Base-by-base conservation (phyloP, 2,888 invertebrate genomes). In the Sarcophaga caerulescens region DNA sequence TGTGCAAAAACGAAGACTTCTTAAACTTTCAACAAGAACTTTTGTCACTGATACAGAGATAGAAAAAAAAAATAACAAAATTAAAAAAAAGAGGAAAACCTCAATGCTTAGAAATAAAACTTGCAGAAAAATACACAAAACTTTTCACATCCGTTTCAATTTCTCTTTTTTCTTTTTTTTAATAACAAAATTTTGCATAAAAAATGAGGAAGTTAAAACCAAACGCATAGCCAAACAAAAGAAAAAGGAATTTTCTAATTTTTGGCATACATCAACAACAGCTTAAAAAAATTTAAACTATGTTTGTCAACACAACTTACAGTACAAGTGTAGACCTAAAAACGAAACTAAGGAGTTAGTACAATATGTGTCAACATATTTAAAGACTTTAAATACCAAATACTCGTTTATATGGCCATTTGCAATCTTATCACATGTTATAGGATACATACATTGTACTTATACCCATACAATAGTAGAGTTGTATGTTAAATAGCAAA, bases 221-320 rank as follows among this genome's bases (percentile, higher is more conserved):
- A 57, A 62, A 19, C 60, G 25, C 59, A 71, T 45, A 12, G 21
- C 19, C 47, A n/a, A 62, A 77, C 60, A 57, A 35, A 45, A 79
- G 23, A 69, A 62, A 63, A 57, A 79, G 35, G 70, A 79, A 71
- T 79, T 79, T 68, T 68, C 52, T 79, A 79, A 79, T 79, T 79
- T 79, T 79, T 79, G 79, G 79, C 79, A 79, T 79, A 52, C 79
- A 65, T 79, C 79, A 79, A 47, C 79, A 79, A 71, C 70, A 79
- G 79, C 79, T 79, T 79, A 79, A 47, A 69, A 68, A 69, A 47
- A 69, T 47, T 8, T 69, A 69, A 47, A 21, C 68, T 23, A 69
- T 69, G 68, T 69, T 19, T 69, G 68, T 69, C 47, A 69, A 69
- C 68, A 69, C 68, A 69, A 52, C 19, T 69, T n/a, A 47, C 47